These are phyloP conservation scores for Gastracanthus pulcherrimus DNA, from an alignment of 2,888 invertebrate genomes.

Conservation along the genomic window DNA sequence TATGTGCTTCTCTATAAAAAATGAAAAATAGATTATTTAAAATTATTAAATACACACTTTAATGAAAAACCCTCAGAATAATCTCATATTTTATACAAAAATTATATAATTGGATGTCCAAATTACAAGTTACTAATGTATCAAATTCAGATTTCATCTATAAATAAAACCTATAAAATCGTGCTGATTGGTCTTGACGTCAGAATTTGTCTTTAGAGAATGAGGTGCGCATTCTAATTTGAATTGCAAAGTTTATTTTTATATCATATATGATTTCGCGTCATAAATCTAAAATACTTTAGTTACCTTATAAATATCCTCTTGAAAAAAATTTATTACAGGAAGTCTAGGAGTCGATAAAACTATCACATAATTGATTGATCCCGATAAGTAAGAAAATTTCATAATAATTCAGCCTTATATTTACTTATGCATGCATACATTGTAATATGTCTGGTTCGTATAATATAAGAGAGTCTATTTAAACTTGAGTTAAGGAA, in stretches of 20 bases:
- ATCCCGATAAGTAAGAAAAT: neutral
- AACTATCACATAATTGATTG: neutral
- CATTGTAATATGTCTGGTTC: too few species aligned
- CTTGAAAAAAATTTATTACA: neutral
- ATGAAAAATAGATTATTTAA: neutral
- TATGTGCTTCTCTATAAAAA: neutral
- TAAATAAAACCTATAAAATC: neutral
- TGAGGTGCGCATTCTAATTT: neutral
- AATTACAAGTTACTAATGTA: too few species aligned
- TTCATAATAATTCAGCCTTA: neutral
- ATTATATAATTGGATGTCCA: too few species aligned
- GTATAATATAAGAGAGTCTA: too few species aligned
- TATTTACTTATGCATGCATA: too few species aligned
- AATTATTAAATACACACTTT: too few species aligned
- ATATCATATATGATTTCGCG: neutral
- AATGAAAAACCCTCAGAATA: too few species aligned
- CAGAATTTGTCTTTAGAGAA: neutral
- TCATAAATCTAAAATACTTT: neutral
- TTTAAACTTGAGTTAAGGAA: too few species aligned
- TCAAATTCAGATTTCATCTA: too few species aligned
- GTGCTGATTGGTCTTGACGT: neutral
- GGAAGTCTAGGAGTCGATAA: neutral
- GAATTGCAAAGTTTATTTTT: neutral
- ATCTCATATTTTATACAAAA: too few species aligned
- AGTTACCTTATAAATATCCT: neutral